Evolutionary conservation across 2,888 invertebrate species (phyloP).

Genomic region (Tortrix viridana): DNA sequence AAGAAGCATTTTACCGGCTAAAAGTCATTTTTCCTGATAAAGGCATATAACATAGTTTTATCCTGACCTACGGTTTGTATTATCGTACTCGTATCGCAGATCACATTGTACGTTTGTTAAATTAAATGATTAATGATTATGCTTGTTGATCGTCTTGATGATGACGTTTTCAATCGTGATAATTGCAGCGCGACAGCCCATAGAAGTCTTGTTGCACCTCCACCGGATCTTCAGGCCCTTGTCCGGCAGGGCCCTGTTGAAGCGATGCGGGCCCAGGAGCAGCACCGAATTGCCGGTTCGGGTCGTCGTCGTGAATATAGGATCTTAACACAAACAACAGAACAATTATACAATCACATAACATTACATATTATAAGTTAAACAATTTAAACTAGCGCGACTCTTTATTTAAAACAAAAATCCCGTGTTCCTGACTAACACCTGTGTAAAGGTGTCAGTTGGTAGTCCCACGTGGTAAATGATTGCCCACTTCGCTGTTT

Average conservation of each 20-base stretch:
- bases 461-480: too few species aligned
- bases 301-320: constrained; percentile 31
- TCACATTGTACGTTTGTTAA: background rate
- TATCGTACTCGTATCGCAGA: background rate
- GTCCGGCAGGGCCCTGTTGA: constrained; percentile 25
- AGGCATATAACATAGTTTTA: too few species aligned
- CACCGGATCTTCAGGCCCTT: constrained; percentile 43
- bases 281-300: constrained; percentile 36
- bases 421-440: too few species aligned
- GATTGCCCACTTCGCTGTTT: too few species aligned
- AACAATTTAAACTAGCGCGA: too few species aligned
- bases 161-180: constrained; percentile 49
- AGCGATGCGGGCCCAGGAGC: constrained; percentile 38
- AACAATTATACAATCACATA: too few species aligned
- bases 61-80: too few species aligned
- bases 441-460: too few species aligned
- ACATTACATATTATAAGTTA: too few species aligned
- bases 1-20: too few species aligned
- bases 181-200: constrained; percentile 46
- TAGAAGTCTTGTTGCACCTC: constrained; percentile 43
- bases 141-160: constrained; percentile 47
- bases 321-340: background rate
- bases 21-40: too few species aligned
- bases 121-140: constrained; percentile 46
- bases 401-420: too few species aligned